Percentiles rank a stretch among this genome's conserved stretches.
These are phyloP conservation scores for Drosophila pectinifera DNA, from an alignment of 1,140 invertebrate species.

Conservation along the genomic window DNA sequence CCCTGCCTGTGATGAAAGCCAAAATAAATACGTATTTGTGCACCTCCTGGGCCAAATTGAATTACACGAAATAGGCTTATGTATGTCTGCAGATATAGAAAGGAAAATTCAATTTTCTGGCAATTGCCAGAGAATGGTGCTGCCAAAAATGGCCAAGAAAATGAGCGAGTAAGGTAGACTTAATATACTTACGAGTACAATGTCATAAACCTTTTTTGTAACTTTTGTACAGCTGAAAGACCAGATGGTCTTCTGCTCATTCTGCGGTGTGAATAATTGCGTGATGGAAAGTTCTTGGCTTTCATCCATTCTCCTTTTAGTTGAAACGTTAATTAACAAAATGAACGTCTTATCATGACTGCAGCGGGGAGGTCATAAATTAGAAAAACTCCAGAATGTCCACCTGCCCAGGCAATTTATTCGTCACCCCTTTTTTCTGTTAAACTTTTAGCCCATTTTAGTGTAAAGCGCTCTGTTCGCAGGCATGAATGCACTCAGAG, in stretches of 20 bases:
- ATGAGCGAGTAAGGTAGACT: background rate
- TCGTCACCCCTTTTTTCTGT: conserved; percentile 4
- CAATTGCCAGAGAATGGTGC: background rate
- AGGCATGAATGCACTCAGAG: conserved; percentile 58
- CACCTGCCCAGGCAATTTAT: conserved; percentile 8
- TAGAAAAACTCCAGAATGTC: background rate
- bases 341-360: conserved; percentile 2
- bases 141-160: background rate
- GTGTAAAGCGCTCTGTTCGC: conserved; percentile 25
- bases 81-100: conserved; percentile 8
- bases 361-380: conserved; percentile 10
- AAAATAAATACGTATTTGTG: conserved; percentile 22
- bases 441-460: background rate
- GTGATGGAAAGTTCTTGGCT: background rate
- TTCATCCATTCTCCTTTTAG: background rate
- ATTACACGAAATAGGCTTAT: conserved; percentile 36
- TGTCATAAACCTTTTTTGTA: conserved; percentile 20
- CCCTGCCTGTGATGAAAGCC: background rate
- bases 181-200: conserved; percentile 10
- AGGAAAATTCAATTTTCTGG: conserved; percentile 30
- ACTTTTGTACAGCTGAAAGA: background rate
- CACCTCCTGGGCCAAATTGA: conserved; percentile 22
- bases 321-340: conserved; percentile 30
- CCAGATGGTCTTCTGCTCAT: conserved; percentile 5
- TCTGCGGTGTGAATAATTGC: conserved; percentile 1